phyloP scores from a whole-genome alignment of 2,888 invertebrate genomes.

The Nephrotoma flavescens region DNA sequence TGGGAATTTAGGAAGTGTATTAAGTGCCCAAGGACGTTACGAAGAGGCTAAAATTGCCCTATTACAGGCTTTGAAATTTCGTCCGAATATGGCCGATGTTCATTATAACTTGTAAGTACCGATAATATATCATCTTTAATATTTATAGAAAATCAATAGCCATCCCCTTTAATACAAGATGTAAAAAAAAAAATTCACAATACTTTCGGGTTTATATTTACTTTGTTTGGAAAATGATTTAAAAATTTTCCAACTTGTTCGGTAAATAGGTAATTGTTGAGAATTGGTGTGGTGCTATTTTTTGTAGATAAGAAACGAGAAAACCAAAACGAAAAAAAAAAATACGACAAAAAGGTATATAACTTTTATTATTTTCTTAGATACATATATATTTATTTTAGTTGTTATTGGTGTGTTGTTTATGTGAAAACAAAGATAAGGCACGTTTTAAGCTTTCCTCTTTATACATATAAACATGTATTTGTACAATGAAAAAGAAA shows the following conservation, averaged over 20 bases:
- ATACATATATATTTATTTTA: background rate
- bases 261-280: background rate
- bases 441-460: background rate
- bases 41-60: slow-evolving; percentile 86
- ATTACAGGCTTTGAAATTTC: slow-evolving; percentile 73
- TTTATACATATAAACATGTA: background rate
- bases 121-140: background rate
- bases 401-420: background rate
- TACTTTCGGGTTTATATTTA: background rate
- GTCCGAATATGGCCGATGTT: slow-evolving; percentile 97
- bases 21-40: slow-evolving; percentile 74
- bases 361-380: background rate
- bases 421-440: slow-evolving; percentile 4
- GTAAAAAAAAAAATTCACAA: background rate
- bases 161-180: background rate
- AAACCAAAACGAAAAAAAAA: background rate
- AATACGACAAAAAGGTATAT: background rate
- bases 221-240: background rate
- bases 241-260: background rate
- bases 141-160: background rate
- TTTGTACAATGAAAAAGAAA: background rate
- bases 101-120: slow-evolving; percentile 94
- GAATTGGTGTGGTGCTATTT: background rate
- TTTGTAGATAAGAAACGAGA: background rate
- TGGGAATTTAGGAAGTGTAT: slow-evolving; percentile 91